Percentiles rank a stretch among this genome's conserved stretches.
These are phyloP conservation scores for Lordiphosa stackelbergi DNA, from an alignment of 1,140 invertebrate species.

Conservation along the genomic window DNA sequence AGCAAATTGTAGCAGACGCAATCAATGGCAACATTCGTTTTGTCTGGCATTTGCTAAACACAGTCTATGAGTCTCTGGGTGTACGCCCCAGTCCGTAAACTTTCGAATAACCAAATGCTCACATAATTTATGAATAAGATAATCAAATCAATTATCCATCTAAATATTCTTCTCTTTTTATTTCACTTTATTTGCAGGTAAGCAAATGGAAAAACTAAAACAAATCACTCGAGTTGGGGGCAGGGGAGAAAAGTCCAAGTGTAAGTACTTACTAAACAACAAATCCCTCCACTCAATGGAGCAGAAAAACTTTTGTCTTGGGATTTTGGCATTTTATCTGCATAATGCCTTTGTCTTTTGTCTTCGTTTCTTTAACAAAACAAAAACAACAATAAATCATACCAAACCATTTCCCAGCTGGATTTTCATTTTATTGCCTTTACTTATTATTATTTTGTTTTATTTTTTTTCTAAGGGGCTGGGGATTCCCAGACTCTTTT, in stretches of 20 bases:
- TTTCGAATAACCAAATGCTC: constrained; percentile 18
- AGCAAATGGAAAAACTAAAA: constrained; percentile 17
- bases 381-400: constrained; percentile 58
- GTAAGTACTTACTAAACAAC: constrained; percentile 12
- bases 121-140: constrained; percentile 1
- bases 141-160: constrained; percentile 13
- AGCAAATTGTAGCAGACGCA: constrained; percentile 30
- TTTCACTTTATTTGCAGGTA: constrained; percentile 40
- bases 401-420: constrained; percentile 65
- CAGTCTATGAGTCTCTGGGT: background rate
- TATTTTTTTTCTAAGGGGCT: constrained; percentile 20
- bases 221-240: background rate
- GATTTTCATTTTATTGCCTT: constrained; percentile 75
- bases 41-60: constrained; percentile 21
- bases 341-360: constrained; percentile 57
- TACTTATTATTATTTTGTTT: constrained; percentile 59
- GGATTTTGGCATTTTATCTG: constrained; percentile 44
- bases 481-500: constrained; percentile 27
- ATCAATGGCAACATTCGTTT: constrained; percentile 19
- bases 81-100: constrained; percentile 10
- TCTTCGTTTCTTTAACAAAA: constrained; percentile 2
- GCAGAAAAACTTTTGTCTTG: constrained; percentile 43
- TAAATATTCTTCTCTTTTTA: constrained; percentile 6
- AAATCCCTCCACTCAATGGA: constrained; percentile 47
- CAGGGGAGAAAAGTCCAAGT: constrained; percentile 10